Evolutionary conservation across 2,113 vertebrate species (phyloP), one percentile per base, ranked within the genome.

Genomic region (Muntiacus muntjak): DNA sequence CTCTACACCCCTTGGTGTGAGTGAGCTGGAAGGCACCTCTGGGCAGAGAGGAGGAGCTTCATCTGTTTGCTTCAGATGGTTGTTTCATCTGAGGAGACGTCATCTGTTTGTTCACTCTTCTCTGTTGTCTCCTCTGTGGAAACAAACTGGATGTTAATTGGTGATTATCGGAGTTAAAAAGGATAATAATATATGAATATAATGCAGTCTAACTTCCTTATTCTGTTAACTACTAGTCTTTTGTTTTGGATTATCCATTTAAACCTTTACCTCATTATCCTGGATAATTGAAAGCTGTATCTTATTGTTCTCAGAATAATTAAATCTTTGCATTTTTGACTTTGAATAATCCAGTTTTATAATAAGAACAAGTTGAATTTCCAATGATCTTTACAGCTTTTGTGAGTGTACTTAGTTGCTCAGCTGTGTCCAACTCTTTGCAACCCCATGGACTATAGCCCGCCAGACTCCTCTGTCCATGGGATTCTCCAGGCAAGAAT

Each of bases 271-370:
- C 33, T 85, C 50, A 85, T 85, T 43, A 85, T 82, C 64, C 15
- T 47, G 47, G 90, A 76, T 78, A 96, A 96, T 3, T 85, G 60
- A 92, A 94, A 92, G 62, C 78, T 74, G 54, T 10, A 36, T 76
- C 71, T 91, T 45, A 91, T 58, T 95, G 76, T 97, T 96, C 83
- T 83, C 55, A 87, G 81, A 96, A 89, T 71, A 89, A 96, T 93
- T 96, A 78, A 87, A 21, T 67, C 62, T 17, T 76, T 92, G 52
- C 55, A 55, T 43, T 96, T 96, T 33, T 91, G 21, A 62, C 17
- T 96, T 45, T 54, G n/a, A 52, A 54, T 92, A 97, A 91, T n/a
- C n/a, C 6, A 91, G 95, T 23, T 86, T 95, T 94, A 60, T 85
- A 85, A 89, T 52, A 45, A 93, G 74, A 83, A 62, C 19, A n/a